phyloP scores from a whole-genome alignment of 2,888 invertebrate genomes.

The Trissonchulus latispiculum region DNA sequence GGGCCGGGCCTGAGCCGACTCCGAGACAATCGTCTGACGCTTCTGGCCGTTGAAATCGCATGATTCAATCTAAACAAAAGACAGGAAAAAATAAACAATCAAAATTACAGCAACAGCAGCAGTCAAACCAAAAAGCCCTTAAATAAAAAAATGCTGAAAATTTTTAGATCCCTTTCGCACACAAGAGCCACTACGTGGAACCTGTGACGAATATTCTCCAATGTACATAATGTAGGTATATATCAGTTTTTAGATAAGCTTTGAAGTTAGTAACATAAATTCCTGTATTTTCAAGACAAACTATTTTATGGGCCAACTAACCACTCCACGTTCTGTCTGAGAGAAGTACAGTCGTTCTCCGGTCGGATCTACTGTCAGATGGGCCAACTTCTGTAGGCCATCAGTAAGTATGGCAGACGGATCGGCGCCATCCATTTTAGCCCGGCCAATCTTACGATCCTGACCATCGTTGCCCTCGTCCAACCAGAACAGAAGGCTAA shows the following conservation, averaged over 20 bases:
- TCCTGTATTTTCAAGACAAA: too few species aligned
- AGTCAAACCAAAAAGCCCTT: too few species aligned
- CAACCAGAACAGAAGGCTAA: conserved; percentile 79
- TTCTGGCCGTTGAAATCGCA: conserved; percentile 56
- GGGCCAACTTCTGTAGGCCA: conserved; percentile 52
- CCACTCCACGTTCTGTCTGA: conserved; percentile 47
- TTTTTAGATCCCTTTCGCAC: too few species aligned
- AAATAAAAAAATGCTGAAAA: too few species aligned
- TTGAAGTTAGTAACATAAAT: too few species aligned
- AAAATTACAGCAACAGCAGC: too few species aligned
- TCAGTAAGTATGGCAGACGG: conserved; percentile 44
- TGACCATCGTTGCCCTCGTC: conserved; percentile 86
- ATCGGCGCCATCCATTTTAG: conserved; percentile 83
- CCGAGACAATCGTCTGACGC: conserved; percentile 57
- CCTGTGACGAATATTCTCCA: too few species aligned
- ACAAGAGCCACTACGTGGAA: too few species aligned
- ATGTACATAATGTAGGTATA: too few species aligned
- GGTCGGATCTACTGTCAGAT: conserved; percentile 66
- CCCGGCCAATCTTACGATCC: conserved; percentile 67
- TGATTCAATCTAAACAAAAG: conserved; percentile 39
- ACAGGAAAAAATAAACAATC: too few species aligned
- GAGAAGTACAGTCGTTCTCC: conserved; percentile 78
- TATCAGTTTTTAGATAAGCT: too few species aligned
- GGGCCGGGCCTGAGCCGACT: conserved; percentile 61
- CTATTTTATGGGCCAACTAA: conserved; percentile 29